These are phyloP conservation scores for Hydropsyche betteni DNA, from an alignment of 2,888 invertebrate species.

Conservation along the genomic window DNA sequence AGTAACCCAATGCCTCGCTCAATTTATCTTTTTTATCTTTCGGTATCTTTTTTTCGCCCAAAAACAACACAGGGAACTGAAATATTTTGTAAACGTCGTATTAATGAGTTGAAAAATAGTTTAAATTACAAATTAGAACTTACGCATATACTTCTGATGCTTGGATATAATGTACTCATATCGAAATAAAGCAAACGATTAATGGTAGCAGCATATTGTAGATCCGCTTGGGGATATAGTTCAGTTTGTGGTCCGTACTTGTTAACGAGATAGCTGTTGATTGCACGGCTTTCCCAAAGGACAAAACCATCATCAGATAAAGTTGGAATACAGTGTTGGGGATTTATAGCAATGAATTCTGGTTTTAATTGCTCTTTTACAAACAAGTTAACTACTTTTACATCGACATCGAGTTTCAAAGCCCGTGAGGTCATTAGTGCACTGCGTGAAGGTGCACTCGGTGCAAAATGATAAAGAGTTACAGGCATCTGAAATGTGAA, in stretches of 20 bases:
- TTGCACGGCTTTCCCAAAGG: constrained; percentile 75
- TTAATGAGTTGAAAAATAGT: background rate
- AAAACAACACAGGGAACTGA: constrained; percentile 70
- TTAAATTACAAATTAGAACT: constrained; percentile 53
- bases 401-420: constrained; percentile 61
- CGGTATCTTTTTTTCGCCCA: constrained; percentile 67
- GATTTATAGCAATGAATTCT: constrained; percentile 70
- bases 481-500: constrained; percentile 56
- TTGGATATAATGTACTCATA: constrained; percentile 69
- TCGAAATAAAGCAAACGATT: constrained; percentile 73
- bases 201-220: constrained; percentile 66
- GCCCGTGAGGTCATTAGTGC: constrained; percentile 69
- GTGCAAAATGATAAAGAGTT: constrained; percentile 69
- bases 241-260: constrained; percentile 69
- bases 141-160: constrained; percentile 71
- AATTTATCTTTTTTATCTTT: constrained; percentile 66
- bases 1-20: constrained; percentile 67
- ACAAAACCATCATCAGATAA: constrained; percentile 73
- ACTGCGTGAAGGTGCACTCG: constrained; percentile 71
- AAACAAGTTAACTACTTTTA: constrained; percentile 67
- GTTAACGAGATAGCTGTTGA: constrained; percentile 70
- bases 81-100: constrained; percentile 30
- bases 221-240: constrained; percentile 69
- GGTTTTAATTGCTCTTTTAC: constrained; percentile 68
- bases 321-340: constrained; percentile 75